Percentiles rank a stretch among this genome's conserved stretches.
phyloP scores from a whole-genome alignment of 2,888 invertebrate genomes.

The Mamestra brassicae region DNA sequence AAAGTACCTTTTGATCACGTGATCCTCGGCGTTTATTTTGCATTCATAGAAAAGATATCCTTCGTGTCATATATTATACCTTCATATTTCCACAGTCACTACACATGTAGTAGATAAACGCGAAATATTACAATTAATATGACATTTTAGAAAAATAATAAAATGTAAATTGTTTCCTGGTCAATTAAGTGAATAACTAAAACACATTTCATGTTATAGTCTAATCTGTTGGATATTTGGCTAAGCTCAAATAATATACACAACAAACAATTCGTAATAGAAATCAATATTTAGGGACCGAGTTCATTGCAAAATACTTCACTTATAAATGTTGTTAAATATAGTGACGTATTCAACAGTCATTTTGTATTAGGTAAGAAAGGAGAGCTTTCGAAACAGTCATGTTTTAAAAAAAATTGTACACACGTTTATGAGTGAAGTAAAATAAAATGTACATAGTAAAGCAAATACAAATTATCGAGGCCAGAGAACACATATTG shows the following conservation, averaged over 20 bases:
- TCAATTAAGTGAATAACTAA: conserved; percentile 46
- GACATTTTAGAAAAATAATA: conserved; percentile 20
- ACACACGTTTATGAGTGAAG: conserved; percentile 60
- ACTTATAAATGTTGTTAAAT: conserved; percentile 60
- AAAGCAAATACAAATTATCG: conserved; percentile 56
- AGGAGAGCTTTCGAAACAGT: conserved; percentile 45
- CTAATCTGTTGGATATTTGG: conserved; percentile 42
- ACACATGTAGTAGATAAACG: conserved; percentile 33
- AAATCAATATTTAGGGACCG: conserved; percentile 66
- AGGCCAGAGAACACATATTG: conserved; percentile 67
- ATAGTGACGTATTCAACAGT: conserved; percentile 49
- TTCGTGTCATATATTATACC: background rate
- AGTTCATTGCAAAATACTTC: conserved; percentile 49
- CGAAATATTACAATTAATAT: conserved; percentile 22
- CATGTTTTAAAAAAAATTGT: conserved; percentile 50
- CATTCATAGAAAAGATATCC: conserved; percentile 31
- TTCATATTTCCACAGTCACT: conserved; percentile 30
- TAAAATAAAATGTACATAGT: conserved; percentile 69
- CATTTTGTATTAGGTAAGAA: conserved; percentile 58
- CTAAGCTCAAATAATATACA: conserved; percentile 41
- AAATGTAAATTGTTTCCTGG: conserved; percentile 31
- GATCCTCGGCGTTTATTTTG: conserved; percentile 46
- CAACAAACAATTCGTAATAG: conserved; percentile 42
- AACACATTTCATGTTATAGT: conserved; percentile 38
- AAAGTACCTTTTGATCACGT: conserved; percentile 47